Base-by-base conservation (phyloP, 2,888 invertebrate genomes). In the Nomada ruficornis region DNA sequence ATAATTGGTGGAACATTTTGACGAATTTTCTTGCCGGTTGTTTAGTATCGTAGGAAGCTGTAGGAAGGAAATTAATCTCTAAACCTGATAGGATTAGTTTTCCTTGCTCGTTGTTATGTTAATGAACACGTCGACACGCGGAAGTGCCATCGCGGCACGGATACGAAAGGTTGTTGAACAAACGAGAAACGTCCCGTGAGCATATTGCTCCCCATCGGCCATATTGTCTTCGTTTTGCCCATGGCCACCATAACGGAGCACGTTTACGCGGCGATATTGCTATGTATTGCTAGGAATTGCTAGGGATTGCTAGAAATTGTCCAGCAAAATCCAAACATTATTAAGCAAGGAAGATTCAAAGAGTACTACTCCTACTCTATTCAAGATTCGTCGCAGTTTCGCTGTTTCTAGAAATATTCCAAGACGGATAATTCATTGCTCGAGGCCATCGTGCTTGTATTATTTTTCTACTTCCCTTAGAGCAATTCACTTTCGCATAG, bases 61-160 rank as follows among this genome's bases (percentile, higher is more conserved):
- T 65, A 59, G 81, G 72, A 80, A 83, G 82, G 80, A 87, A 88
- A 88, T 84, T 36, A 36, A 36, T 84, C 26, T 26, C 29, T 15
- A 50, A 70, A 29, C 59, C 76, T 47, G 82, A 59, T 74, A 77
- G 79, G 86, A 88, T 89, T 89, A 87, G 85, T 88, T 89, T 86
- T 76, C 84, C 76, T 62, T 77, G 86, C 86, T 29, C 44, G 81
- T 90, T 82, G 83, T 86, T 85, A 88, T 84, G 86, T 89, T 89
- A 89, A 89, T 88, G 82, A 86, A 87, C 85, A 84, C 87, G 87
- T 84, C 84, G 89, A 88, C 86, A 85, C 87, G 85, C 86, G 86
- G 86, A 86, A 86, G 80, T 78, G 76, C 29, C 67, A 63, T 70
- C 18, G 65, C 65, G 77, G 54, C 77, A 68, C 50, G 18, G 29